A percentile compares a stretch with the other conserved stretches of the same genome.
Conservation (phyloP, 2,797 vertebrate genomes). For the Acanthurus tractus region DNA sequence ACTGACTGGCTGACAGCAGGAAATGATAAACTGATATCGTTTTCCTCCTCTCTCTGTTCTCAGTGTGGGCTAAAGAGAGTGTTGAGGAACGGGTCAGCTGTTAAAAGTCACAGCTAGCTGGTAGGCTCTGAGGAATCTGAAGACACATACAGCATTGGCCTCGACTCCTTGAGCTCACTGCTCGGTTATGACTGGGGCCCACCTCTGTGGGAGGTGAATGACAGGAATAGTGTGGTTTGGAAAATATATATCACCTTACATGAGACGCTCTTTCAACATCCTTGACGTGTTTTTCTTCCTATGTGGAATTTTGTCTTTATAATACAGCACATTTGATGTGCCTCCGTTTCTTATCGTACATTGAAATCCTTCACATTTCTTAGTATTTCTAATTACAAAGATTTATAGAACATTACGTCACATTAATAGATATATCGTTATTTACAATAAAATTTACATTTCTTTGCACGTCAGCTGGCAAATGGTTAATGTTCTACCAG, state of each 20-base stretch:
- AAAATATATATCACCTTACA: constrained; percentile 70
- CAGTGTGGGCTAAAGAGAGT: constrained; percentile 15
- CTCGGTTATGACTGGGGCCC: constrained; percentile 43
- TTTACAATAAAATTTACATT: not conserved
- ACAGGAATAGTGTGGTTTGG: constrained; percentile 65
- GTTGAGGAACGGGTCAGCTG: constrained; percentile 35
- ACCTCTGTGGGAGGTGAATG: constrained; percentile 59
- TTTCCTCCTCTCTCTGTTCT: constrained; percentile 22
- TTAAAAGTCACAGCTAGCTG: constrained; percentile 80
- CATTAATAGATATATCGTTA: not conserved
- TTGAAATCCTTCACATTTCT: not conserved
- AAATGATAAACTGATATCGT: constrained; percentile 25
- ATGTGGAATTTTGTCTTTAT: constrained; percentile 21
- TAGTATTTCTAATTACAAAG: not conserved
- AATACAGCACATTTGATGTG: constrained; percentile 14
- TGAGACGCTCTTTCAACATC: constrained; percentile 31
- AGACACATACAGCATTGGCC: constrained; percentile 64
- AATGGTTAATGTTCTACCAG: not conserved
- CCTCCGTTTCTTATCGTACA: not conserved
- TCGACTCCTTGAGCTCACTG: constrained; percentile 46
- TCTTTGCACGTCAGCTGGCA: not conserved
- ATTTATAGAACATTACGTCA: not conserved
- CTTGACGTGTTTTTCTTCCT: constrained; percentile 43
- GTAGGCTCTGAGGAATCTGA: constrained; percentile 77
- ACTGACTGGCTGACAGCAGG: constrained; percentile 1